A percentile compares a stretch with the other conserved stretches of the same genome.
Conservation (phyloP, 1,140 invertebrate genomes). For the Portunus trituberculatus region DNA sequence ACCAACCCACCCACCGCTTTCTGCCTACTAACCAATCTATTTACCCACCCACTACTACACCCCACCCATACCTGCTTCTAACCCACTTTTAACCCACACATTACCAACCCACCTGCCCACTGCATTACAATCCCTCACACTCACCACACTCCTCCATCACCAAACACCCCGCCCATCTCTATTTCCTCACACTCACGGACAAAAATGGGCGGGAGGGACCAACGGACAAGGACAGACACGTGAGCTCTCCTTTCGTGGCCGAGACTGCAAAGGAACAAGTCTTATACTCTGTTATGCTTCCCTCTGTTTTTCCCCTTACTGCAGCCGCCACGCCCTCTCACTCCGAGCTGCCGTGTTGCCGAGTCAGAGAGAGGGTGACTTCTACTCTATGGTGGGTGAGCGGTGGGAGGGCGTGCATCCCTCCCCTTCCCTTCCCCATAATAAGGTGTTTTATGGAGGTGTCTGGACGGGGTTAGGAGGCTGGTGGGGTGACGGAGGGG, state of each 20-base stretch:
- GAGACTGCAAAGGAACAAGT: neutral
- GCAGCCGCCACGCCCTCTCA: neutral
- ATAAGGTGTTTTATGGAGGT: slow-evolving; percentile 12
- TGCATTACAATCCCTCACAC: no score
- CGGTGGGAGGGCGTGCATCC: neutral
- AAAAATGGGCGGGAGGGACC: no score
- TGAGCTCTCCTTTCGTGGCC: neutral
- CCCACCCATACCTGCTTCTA: no score
- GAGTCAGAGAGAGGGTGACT: neutral
- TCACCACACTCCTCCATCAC: neutral
- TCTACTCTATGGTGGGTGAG: neutral
- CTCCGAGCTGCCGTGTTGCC: neutral
- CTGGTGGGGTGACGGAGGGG: neutral
- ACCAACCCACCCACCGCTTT: neutral
- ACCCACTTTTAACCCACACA: no score
- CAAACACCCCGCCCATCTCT: neutral
- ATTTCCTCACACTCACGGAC: neutral
- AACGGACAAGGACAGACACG: no score
- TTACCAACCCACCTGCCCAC: no score
- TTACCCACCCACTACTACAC: no score
- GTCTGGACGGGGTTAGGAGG: neutral
- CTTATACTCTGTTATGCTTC: neutral
- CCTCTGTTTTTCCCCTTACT: neutral
- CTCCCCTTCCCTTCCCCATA: neutral
- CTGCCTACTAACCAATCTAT: neutral